phyloP scores from a whole-genome alignment of 2,113 vertebrate species.

The Marmota monax region DNA sequence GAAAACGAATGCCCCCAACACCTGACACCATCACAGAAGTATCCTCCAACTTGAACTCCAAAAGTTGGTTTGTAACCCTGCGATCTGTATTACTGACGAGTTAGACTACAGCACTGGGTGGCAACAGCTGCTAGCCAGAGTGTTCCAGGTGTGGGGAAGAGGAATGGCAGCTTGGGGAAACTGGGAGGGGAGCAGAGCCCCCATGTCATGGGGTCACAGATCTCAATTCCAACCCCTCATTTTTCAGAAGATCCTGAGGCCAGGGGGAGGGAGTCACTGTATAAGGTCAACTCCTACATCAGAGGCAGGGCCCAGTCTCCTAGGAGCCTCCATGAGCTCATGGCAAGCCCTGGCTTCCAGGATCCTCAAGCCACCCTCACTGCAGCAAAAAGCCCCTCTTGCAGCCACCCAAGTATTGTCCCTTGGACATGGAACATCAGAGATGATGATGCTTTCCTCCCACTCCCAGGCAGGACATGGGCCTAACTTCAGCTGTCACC shows the following conservation, averaged over 20 bases:
- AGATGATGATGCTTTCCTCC: not conserved
- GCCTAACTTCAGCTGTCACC: not conserved
- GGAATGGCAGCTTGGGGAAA: not conserved
- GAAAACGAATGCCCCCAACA: not conserved
- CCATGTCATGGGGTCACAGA: not conserved
- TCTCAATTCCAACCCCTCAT: not conserved
- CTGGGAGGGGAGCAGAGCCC: not conserved
- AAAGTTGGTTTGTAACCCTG: not conserved
- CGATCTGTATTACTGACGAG: fast-evolving
- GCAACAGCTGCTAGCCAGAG: not conserved
- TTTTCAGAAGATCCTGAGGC: not conserved
- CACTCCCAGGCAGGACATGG: not conserved
- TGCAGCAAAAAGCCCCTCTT: not conserved
- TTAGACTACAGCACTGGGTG: not conserved
- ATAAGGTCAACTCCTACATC: not conserved
- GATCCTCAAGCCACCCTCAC: not conserved
- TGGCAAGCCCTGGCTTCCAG: not conserved
- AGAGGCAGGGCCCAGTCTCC: not conserved
- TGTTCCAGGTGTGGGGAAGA: not conserved
- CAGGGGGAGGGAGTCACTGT: not conserved
- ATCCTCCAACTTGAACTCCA: not conserved
- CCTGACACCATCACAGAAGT: not conserved
- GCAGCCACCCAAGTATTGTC: not conserved
- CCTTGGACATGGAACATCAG: not conserved
- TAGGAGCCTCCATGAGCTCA: not conserved